Evolutionary conservation across 2,888 invertebrate species (phyloP).

Genomic region (Acronicta aceris): DNA sequence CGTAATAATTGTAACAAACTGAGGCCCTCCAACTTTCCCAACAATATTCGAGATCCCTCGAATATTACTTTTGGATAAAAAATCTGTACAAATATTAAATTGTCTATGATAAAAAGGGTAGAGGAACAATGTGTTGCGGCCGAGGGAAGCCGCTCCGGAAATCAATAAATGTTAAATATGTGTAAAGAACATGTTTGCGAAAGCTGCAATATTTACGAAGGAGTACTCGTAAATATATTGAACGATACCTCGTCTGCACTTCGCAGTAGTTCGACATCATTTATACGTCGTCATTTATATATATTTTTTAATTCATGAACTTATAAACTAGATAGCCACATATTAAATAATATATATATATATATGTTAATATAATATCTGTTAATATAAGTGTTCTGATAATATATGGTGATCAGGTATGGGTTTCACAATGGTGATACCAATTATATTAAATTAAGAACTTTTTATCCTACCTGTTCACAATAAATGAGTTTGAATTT

Average conservation of each 20-base stretch:
- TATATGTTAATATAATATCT: too few species aligned
- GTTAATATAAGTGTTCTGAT: too few species aligned
- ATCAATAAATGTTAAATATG: constrained; percentile 52
- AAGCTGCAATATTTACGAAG: constrained; percentile 43
- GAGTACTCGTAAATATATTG: constrained; percentile 32
- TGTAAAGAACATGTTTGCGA: constrained; percentile 37
- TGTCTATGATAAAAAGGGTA: constrained; percentile 49
- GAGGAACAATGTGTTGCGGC: constrained; percentile 40
- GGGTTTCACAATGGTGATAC: too few species aligned
- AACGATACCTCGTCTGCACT: constrained; percentile 41
- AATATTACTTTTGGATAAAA: constrained; percentile 38
- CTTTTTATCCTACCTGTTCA: too few species aligned
- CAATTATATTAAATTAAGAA: too few species aligned
- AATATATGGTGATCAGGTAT: too few species aligned
- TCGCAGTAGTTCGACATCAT: constrained; percentile 32
- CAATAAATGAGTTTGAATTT: too few species aligned
- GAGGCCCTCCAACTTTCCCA: constrained; percentile 30
- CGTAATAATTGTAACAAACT: constrained; percentile 37
- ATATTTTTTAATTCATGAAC: constrained; percentile 22
- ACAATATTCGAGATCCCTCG: constrained; percentile 33
- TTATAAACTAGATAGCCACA: constrained; percentile 4
- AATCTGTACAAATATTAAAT: constrained; percentile 52
- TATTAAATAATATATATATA: too few species aligned
- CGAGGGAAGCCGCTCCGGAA: constrained; percentile 30
- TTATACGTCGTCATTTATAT: constrained; percentile 29